These are phyloP conservation scores for Linyphia triangularis DNA, from an alignment of 2,888 invertebrate species.

Conservation along the genomic window DNA sequence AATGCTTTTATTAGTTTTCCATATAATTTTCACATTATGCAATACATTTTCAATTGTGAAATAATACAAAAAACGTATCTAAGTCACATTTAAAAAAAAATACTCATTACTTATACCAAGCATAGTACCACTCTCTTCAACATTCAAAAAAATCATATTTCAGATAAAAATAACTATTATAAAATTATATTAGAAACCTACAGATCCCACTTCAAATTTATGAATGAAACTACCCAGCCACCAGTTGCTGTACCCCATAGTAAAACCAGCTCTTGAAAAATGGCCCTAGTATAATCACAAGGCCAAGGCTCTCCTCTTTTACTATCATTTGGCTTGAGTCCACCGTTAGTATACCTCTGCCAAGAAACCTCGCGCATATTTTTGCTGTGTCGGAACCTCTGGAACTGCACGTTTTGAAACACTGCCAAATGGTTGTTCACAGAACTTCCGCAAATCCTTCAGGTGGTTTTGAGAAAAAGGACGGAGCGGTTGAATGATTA, in stretches of 20 bases:
- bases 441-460: constrained; percentile 43
- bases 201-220: background rate
- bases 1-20: too few relatives aligned
- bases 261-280: background rate
- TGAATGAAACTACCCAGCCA: background rate
- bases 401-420: constrained; percentile 43
- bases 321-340: constrained; percentile 55
- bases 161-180: too few relatives aligned
- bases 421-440: constrained; percentile 30
- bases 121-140: too few relatives aligned
- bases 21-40: too few relatives aligned
- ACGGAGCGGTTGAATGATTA: background rate
- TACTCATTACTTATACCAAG: too few relatives aligned
- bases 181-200: too few relatives aligned
- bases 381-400: background rate
- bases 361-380: background rate
- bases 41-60: too few relatives aligned
- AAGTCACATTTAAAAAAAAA: too few relatives aligned
- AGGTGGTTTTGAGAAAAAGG: constrained; percentile 37
- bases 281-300: background rate
- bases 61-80: too few relatives aligned
- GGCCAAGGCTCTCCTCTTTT: background rate
- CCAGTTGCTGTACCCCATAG: background rate
- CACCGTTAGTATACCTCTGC: background rate
- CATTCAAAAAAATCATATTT: too few relatives aligned